Percentiles rank a stretch among this genome's conserved stretches.
These are phyloP conservation scores for Cathartes aura DNA, from an alignment of 2,113 vertebrate genomes.

Conservation along the genomic window DNA sequence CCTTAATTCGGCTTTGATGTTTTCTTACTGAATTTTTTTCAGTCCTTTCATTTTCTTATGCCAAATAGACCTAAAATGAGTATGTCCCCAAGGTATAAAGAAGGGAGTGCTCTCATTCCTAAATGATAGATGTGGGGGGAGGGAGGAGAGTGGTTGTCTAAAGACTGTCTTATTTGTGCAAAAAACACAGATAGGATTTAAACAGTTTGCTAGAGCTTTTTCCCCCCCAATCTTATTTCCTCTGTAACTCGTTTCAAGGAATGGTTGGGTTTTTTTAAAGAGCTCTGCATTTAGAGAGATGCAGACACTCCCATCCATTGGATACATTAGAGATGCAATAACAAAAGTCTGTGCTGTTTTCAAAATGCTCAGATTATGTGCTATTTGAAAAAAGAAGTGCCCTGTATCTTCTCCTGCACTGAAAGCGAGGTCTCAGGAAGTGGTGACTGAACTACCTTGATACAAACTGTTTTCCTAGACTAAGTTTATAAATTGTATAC, in stretches of 20 bases:
- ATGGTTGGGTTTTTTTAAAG: not conserved
- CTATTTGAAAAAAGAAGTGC: not conserved
- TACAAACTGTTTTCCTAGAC: not conserved
- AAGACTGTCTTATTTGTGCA: not conserved
- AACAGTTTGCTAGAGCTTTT: not conserved
- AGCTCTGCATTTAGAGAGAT: not conserved
- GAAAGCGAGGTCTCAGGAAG: not conserved
- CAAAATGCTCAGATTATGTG: not conserved
- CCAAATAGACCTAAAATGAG: constrained; percentile 17
- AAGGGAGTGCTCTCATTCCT: constrained; percentile 22
- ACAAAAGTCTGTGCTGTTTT: not conserved
- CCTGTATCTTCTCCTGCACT: not conserved
- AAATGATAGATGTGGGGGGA: not conserved
- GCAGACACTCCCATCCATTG: not conserved
- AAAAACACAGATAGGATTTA: not conserved
- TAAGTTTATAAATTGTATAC: not conserved
- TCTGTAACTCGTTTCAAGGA: not conserved
- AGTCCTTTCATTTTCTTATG: constrained; percentile 45
- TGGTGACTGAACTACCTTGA: too few species aligned
- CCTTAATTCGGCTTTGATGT: constrained; percentile 15
- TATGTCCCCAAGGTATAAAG: constrained; percentile 19
- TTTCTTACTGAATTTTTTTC: constrained; percentile 44
- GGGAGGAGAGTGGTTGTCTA: not conserved
- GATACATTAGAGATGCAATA: not conserved
- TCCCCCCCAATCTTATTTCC: not conserved